phyloP scores from a whole-genome alignment of 2,888 invertebrate species.

The Gortyna flavago region DNA sequence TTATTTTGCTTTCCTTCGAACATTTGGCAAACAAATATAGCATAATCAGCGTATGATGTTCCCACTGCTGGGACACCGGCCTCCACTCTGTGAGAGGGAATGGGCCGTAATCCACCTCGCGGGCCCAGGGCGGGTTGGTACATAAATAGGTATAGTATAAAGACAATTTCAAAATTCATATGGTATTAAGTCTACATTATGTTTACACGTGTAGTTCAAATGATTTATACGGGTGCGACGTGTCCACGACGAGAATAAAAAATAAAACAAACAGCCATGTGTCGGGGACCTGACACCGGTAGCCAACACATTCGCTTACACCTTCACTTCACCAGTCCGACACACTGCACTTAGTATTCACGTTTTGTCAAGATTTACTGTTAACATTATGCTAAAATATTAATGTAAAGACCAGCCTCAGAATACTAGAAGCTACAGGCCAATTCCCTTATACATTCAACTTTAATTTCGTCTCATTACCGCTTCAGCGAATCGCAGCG shows the following conservation, averaged over 20 bases:
- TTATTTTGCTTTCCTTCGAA: background rate
- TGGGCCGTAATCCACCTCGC: background rate
- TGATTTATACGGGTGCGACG: constrained; percentile 71
- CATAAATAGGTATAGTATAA: background rate
- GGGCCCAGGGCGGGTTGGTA: background rate
- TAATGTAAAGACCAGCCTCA: constrained; percentile 65
- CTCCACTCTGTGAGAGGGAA: background rate
- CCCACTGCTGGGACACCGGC: background rate
- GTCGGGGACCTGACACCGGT: constrained; percentile 56
- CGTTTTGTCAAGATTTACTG: constrained; percentile 51
- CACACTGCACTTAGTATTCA: constrained; percentile 45
- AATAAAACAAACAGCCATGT: constrained; percentile 69
- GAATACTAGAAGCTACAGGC: constrained; percentile 69
- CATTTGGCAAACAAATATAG: background rate
- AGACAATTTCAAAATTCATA: background rate
- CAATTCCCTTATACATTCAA: constrained; percentile 72
- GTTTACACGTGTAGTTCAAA: constrained; percentile 56
- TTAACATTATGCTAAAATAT: constrained; percentile 65
- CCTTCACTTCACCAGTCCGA: constrained; percentile 18
- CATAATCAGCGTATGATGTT: background rate
- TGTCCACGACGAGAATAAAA: constrained; percentile 69
- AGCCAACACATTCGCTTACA: constrained; percentile 28
- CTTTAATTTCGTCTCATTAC: constrained; percentile 77
- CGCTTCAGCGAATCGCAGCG: constrained; percentile 64
- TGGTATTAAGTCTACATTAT: constrained; percentile 54